Percentiles rank a stretch among this genome's conserved stretches.
Evolutionary conservation across 2,797 vertebrate genomes (phyloP).

Genomic region (Hemibagrus guttatus): DNA sequence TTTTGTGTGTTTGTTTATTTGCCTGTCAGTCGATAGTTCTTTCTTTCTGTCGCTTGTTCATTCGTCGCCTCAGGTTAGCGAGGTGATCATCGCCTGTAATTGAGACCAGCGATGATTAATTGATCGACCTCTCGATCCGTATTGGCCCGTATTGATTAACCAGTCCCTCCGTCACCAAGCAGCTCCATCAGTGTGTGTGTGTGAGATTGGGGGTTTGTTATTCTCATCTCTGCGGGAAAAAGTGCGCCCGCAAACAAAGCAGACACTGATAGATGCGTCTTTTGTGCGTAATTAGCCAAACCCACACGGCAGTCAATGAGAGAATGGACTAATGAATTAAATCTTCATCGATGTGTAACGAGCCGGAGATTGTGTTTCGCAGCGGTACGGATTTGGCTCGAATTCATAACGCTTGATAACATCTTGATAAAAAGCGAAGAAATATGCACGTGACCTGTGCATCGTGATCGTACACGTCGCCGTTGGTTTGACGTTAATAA

Average conservation of each 20-base stretch:
- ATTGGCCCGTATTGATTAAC: conserved; percentile 64
- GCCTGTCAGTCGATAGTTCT: not conserved
- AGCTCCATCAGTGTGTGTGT: conserved; percentile 50
- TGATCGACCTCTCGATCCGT: conserved; percentile 69
- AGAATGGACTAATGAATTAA: conserved; percentile 66
- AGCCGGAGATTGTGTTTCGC: conserved; percentile 55
- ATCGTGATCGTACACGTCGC: not conserved
- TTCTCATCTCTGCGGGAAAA: conserved; percentile 59
- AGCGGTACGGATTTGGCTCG: conserved; percentile 42
- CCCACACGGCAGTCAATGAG: conserved; percentile 66
- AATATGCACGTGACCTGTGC: not conserved
- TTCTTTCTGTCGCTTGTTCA: not conserved
- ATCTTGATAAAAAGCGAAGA: no score
- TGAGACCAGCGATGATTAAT: conserved; percentile 62
- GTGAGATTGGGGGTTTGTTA: conserved; percentile 46
- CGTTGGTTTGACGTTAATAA: not conserved
- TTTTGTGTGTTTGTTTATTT: conserved; percentile 41
- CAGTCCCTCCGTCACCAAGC: conserved; percentile 65
- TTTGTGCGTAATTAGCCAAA: conserved; percentile 70
- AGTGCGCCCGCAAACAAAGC: conserved; percentile 65
- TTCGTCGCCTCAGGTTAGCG: not conserved
- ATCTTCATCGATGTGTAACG: conserved; percentile 66
- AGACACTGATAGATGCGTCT: conserved; percentile 69
- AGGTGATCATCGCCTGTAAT: conserved; percentile 52
- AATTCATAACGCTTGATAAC: conserved; percentile 34